Conservation (phyloP, 2,797 vertebrate species). For the Sphenodon punctatus region DNA sequence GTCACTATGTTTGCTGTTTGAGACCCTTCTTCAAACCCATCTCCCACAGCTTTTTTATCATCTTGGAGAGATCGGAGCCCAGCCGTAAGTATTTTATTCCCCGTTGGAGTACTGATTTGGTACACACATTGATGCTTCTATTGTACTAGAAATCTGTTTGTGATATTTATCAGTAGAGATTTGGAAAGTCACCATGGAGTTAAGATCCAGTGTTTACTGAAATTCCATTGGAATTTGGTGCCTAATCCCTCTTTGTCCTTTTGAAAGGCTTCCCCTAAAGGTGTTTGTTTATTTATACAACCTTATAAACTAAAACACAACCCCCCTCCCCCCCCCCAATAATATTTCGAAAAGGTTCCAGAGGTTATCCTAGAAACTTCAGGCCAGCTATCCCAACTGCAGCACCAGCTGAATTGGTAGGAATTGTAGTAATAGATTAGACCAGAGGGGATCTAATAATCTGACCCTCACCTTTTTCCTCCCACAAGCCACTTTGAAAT, state of each 20-base stretch:
- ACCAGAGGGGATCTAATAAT: no score
- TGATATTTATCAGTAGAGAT: not conserved
- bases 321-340: no score
- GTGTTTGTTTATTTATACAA: not conserved
- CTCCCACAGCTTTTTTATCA: constrained; percentile 98
- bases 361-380: no score
- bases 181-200: not conserved
- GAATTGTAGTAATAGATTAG: no score
- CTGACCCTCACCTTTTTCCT: no score
- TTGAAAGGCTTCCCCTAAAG: not conserved
- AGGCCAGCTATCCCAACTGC: no score
- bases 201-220: not conserved
- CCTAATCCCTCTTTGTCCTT: fast-evolving
- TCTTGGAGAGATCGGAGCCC: constrained; percentile 92
- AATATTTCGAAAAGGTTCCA: no score
- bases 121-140: not conserved
- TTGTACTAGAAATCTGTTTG: not conserved
- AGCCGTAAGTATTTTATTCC: constrained; percentile 87
- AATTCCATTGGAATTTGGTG: not conserved
- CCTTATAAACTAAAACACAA: no score
- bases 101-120: not conserved
- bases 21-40: constrained; percentile 92
- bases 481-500: no score
- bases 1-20: constrained; percentile 95
- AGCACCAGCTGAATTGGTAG: no score